Evolutionary conservation across 1,140 invertebrate genomes (phyloP).

Genomic region (Brachionus plicatilis): DNA sequence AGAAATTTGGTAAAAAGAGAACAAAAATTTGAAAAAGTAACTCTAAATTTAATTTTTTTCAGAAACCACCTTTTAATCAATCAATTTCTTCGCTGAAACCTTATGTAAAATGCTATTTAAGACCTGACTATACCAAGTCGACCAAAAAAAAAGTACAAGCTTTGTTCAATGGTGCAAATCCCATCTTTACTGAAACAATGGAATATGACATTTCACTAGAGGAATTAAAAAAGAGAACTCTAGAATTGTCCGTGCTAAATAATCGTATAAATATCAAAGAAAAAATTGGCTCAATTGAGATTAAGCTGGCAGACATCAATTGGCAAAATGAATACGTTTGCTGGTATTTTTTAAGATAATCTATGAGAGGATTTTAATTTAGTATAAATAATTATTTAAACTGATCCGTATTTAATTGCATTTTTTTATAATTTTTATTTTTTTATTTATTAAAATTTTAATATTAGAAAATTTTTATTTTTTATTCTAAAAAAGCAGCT

Average conservation of each 20-base stretch:
- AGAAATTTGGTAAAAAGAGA: conserved; percentile 26
- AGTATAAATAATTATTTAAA: not conserved
- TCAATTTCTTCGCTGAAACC: conserved; percentile 21
- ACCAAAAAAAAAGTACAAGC: conserved; percentile 32
- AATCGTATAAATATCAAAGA: conserved; percentile 32
- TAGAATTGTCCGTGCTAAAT: conserved; percentile 14
- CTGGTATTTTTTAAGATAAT: conserved; percentile 27
- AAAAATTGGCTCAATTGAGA: conserved; percentile 26
- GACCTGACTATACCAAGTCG: not conserved
- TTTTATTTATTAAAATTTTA: no score
- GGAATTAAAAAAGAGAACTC: not conserved
- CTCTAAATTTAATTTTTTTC: not conserved
- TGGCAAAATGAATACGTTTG: not conserved
- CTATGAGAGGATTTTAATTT: not conserved
- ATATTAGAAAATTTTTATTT: no score
- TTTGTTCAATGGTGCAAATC: conserved; percentile 33
- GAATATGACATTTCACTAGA: conserved; percentile 25
- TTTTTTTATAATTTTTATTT: not conserved
- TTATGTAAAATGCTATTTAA: conserved; percentile 39
- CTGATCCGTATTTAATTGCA: not conserved
- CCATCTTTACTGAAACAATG: conserved; percentile 37
- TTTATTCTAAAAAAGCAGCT: no score
- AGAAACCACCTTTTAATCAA: conserved; percentile 6
- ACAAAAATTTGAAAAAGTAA: not conserved
- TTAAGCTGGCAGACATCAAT: conserved; percentile 5